phyloP scores from a whole-genome alignment of 1,140 invertebrate species.

The Reticulitermes speratus region DNA sequence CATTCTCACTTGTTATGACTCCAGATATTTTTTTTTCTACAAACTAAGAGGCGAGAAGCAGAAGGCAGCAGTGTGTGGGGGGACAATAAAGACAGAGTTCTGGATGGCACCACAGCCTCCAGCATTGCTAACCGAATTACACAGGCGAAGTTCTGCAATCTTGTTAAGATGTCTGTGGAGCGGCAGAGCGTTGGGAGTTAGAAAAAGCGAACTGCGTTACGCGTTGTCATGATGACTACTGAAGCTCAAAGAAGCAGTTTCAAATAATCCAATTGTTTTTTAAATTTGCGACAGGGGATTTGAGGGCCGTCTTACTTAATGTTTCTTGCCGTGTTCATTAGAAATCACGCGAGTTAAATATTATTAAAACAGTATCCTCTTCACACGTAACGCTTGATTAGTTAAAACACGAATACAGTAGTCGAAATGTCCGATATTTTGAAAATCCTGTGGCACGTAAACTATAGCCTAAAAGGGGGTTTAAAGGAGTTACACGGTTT shows the following conservation, averaged over 20 bases:
- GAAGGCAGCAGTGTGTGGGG: not conserved
- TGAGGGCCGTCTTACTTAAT: not conserved
- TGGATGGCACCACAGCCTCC: not conserved
- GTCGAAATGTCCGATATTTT: too few relatives aligned
- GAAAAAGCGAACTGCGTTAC: not conserved
- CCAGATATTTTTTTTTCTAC: not conserved
- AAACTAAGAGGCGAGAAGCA: too few relatives aligned
- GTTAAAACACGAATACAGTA: too few relatives aligned
- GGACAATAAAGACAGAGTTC: not conserved
- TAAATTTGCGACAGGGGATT: not conserved
- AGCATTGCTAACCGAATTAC: conserved; percentile 15
- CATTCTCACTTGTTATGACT: not conserved
- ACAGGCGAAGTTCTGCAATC: not conserved
- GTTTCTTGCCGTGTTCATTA: not conserved
- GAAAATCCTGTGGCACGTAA: too few relatives aligned
- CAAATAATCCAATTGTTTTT: not conserved
- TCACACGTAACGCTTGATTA: too few relatives aligned
- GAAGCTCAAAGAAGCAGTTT: conserved; percentile 3
- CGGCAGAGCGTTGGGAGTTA: not conserved
- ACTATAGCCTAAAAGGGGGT: too few relatives aligned
- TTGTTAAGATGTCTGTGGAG: not conserved
- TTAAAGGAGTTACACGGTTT: too few relatives aligned
- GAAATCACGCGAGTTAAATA: not conserved
- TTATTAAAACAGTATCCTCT: too few relatives aligned
- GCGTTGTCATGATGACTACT: not conserved